phyloP scores from a whole-genome alignment of 2,113 vertebrate genomes.

The Hydrochoerus hydrochaeris region DNA sequence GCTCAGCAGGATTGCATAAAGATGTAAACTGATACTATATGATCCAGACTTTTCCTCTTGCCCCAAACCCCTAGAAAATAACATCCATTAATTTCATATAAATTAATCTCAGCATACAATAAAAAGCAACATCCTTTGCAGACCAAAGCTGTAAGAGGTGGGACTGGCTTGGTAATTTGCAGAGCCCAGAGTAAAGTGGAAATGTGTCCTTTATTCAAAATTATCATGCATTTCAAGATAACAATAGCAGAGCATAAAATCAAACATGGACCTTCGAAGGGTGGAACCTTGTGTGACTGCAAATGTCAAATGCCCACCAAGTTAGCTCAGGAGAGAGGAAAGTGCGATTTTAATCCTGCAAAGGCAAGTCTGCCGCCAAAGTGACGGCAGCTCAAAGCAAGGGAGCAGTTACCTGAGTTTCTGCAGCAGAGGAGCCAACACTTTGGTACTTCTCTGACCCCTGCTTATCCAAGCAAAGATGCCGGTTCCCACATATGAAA shows the following conservation, averaged over 20 bases:
- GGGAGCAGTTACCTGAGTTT: neutral
- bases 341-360: neutral
- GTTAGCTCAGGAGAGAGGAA: neutral
- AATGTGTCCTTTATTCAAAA: neutral
- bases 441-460: neutral
- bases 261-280: neutral
- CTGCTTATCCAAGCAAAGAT: neutral
- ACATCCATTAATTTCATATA: neutral
- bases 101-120: neutral
- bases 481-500: neutral
- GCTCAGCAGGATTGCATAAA: neutral
- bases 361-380: neutral
- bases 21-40: neutral
- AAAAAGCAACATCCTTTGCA: neutral
- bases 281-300: neutral
- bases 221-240: neutral
- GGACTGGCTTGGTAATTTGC: neutral
- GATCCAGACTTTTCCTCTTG: neutral
- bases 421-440: neutral
- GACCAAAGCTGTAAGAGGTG: neutral
- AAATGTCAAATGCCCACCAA: neutral
- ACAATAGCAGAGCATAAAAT: neutral
- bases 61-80: slow-evolving; percentile 26
- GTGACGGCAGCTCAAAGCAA: neutral
- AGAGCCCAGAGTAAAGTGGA: neutral